Evolutionary conservation across 1,140 invertebrate species (phyloP).

Genomic region (Ceratosolen solmsi): DNA sequence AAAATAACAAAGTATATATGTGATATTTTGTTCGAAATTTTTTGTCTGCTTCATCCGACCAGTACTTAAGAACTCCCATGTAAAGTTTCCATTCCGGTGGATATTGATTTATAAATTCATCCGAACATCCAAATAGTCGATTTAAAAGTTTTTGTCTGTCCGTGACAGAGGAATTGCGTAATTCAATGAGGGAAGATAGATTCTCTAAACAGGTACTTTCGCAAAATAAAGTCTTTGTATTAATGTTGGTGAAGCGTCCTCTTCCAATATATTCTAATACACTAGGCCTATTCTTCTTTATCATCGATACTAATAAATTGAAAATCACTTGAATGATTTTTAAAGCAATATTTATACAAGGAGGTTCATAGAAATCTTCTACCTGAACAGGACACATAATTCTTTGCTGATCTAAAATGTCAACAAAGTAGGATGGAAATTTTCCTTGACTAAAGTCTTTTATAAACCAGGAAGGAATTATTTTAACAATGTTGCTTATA

Average conservation of each 20-base stretch:
- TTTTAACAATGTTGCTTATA: conserved; percentile 40
- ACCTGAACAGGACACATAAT: conserved; percentile 82
- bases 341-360: conserved; percentile 77
- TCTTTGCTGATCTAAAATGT: conserved; percentile 77
- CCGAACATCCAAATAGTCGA: conserved; percentile 69
- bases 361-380: conserved; percentile 78
- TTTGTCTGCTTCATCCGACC: conserved; percentile 75
- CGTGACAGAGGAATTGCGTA: conserved; percentile 58
- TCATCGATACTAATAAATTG: conserved; percentile 75
- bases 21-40: conserved; percentile 71
- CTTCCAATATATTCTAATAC: conserved; percentile 66
- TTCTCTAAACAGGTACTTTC: conserved; percentile 62
- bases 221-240: conserved; percentile 57
- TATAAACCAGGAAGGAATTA: conserved; percentile 79
- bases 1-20: conserved; percentile 77
- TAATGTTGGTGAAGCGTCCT: conserved; percentile 65
- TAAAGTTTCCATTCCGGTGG: conserved; percentile 78
- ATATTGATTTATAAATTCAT: conserved; percentile 70
- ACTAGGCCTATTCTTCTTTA: conserved; percentile 58
- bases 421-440: conserved; percentile 79
- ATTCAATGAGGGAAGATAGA: conserved; percentile 65
- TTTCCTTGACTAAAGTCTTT: conserved; percentile 75
- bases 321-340: conserved; percentile 80
- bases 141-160: conserved; percentile 70
- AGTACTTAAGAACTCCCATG: conserved; percentile 79